phyloP scores from a whole-genome alignment of 2,113 vertebrate genomes.

The Halichoeres trimaculatus region DNA sequence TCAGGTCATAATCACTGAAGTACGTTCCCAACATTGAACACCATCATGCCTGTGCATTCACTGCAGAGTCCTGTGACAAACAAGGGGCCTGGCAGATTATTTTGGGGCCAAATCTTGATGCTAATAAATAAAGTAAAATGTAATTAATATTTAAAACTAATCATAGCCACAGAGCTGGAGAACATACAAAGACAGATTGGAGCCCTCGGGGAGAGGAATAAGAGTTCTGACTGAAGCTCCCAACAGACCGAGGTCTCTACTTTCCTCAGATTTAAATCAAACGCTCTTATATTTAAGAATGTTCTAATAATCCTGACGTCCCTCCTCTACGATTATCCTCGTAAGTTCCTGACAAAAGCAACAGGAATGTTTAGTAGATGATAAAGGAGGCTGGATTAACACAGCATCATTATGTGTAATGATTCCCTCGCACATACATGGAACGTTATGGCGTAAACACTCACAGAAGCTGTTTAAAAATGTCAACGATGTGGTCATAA shows the following conservation, averaged over 20 bases:
- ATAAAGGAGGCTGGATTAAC: constrained; percentile 19
- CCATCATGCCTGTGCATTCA: constrained; percentile 35
- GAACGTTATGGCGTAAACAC: constrained; percentile 33
- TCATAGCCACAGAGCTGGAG: constrained; percentile 75
- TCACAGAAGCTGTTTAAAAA: constrained; percentile 48
- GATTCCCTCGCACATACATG: constrained; percentile 53
- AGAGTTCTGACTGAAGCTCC: constrained; percentile 67
- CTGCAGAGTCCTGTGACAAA: constrained; percentile 43
- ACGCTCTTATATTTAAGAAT: constrained; percentile 71
- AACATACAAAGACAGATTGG: constrained; percentile 82
- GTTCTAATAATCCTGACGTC: constrained; percentile 62
- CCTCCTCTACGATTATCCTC: constrained; percentile 68
- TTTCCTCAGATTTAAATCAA: constrained; percentile 74
- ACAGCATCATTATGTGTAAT: constrained; percentile 31
- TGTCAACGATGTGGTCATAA: constrained; percentile 51
- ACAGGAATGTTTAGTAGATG: constrained; percentile 47
- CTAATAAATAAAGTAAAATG: constrained; percentile 82
- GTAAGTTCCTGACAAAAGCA: constrained; percentile 60
- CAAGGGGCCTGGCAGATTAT: constrained; percentile 48
- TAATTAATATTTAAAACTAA: constrained; percentile 81
- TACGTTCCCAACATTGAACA: constrained; percentile 45
- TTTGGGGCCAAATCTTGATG: constrained; percentile 63
- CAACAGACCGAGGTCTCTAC: constrained; percentile 67
- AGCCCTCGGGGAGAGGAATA: constrained; percentile 62
- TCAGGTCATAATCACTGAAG: constrained; percentile 55